phyloP scores from a whole-genome alignment of 2,888 invertebrate genomes.

The Ctena decussata region DNA sequence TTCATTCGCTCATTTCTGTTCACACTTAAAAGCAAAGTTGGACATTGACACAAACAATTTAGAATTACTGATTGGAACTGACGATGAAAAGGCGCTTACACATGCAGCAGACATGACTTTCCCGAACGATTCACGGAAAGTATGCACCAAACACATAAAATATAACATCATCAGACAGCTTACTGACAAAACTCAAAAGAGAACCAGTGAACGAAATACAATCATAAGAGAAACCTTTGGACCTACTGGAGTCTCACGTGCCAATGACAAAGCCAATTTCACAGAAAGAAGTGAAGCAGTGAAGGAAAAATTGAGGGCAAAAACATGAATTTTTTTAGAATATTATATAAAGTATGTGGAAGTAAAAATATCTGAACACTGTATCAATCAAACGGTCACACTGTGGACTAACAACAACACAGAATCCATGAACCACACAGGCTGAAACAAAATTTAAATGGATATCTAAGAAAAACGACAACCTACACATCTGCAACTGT shows the following conservation, averaged over 20 bases:
- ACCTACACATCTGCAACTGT: conserved; percentile 36
- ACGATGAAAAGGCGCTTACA: conserved; percentile 19
- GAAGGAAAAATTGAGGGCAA: not conserved
- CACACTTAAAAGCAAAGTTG: not conserved
- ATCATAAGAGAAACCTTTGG: conserved; percentile 25
- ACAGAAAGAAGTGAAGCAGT: conserved; percentile 6
- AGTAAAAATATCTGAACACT: not conserved
- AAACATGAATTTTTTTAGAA: not conserved
- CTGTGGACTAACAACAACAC: conserved; percentile 65
- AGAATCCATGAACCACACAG: conserved; percentile 56
- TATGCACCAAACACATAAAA: conserved; percentile 24
- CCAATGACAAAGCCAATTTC: conserved; percentile 24
- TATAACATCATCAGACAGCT: not conserved
- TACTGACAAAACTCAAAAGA: not conserved
- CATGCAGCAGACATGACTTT: conserved; percentile 11
- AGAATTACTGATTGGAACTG: not conserved
- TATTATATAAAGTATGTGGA: conserved; percentile 31
- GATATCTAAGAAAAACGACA: conserved; percentile 36
- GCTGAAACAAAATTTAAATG: conserved; percentile 45
- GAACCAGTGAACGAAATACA: not conserved
- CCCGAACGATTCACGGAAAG: not conserved
- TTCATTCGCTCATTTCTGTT: not conserved
- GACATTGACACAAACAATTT: not conserved
- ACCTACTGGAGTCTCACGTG: conserved; percentile 18
- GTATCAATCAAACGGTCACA: not conserved